phyloP scores from a whole-genome alignment of 2,797 vertebrate genomes.

The Crocodylus rhombifer region DNA sequence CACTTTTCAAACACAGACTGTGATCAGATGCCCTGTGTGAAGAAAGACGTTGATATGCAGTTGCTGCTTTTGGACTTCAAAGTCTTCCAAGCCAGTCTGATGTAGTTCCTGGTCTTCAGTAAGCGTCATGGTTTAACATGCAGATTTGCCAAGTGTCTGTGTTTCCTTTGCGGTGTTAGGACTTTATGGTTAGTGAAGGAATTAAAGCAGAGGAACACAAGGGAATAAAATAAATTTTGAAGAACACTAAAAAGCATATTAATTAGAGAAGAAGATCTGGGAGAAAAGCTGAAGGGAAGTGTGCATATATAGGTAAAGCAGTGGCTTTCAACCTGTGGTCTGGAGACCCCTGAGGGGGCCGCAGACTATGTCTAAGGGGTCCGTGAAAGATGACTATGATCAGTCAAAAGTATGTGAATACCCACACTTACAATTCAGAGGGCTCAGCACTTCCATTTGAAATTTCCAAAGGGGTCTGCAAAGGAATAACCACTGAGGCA shows the following conservation, averaged over 20 bases:
- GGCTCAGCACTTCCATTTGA: no score
- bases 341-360: no score
- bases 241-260: not conserved
- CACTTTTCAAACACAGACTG: not conserved
- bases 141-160: not conserved
- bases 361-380: no score
- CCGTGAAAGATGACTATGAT: no score
- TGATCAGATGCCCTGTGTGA: not conserved
- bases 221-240: not conserved
- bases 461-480: no score
- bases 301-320: not conserved
- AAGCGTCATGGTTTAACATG: not conserved
- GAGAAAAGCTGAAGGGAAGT: constrained; percentile 10
- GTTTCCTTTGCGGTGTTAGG: not conserved
- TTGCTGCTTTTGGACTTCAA: not conserved
- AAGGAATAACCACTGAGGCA: no score
- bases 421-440: no score
- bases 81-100: not conserved
- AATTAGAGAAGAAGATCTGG: not conserved
- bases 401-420: no score
- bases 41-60: not conserved
- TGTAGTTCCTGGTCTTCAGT: not conserved
- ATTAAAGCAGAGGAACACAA: not conserved
- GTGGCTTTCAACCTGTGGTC: no score
- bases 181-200: not conserved